Evolutionary conservation across 1,140 invertebrate genomes (phyloP), one percentile per base, ranked within the genome.

Genomic region (Drosophila aff.): DNA sequence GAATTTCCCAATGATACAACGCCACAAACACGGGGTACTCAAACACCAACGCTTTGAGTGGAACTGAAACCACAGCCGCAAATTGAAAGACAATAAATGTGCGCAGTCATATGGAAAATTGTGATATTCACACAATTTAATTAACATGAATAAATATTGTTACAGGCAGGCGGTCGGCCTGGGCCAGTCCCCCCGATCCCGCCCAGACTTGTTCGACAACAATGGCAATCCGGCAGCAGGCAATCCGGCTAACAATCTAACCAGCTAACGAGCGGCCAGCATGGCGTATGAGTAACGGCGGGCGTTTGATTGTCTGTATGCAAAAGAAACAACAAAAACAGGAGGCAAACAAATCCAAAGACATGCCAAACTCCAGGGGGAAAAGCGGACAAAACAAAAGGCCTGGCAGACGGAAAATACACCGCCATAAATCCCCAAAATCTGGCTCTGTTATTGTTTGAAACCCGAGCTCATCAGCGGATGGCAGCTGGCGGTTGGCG

Each of bases 111-210:
- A 92, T 91, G 91, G 91, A 92, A 92, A 92, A 92, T 92, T 92
- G 91, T 92, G 81, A 92, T 92, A 92, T 92, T 92, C 91, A 92
- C 91, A 91, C 91, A 92, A 92, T 92, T 92, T 92, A 92, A 92
- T 92, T 92, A 92, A 92, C 91, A 92, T 87, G 91, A 91, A 92
- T 85, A 92, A 92, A 92, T 92, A 92, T 92, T 92, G 91, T 92
- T 91, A 81, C 80, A 86, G 75, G 76, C 73, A 50, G 79, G 40
- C 21, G 55, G 49, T 16, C 18, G 52, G n/a, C n/a, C 15, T 31
- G 36, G 40, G n/a, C 16, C 21, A 13, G 9, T 21, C 28, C 52
- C 38, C 36, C 47, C 28, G 46, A 36, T 50, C 36, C 71, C 62
- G 58, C 64, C 66, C 72, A 77, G 80, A 84, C 81, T 71, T 64